Evolutionary conservation across 2,113 vertebrate genomes (phyloP), one percentile per base, ranked within the genome.

Genomic region (Pao palembangensis): DNA sequence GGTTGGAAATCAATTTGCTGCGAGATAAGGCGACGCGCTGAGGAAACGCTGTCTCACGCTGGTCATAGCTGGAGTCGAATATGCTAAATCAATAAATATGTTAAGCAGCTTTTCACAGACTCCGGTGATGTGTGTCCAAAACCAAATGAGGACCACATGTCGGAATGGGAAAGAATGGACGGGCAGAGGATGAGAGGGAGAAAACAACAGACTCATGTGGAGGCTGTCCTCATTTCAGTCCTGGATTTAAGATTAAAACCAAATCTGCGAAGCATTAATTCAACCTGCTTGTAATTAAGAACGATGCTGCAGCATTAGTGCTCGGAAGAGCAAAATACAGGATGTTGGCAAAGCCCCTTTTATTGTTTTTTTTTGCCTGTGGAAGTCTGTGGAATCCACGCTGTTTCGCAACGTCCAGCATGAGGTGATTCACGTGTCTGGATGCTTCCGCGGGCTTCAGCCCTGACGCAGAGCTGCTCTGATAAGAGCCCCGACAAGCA

Each of bases 141-240:
- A 53, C 4, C 7, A 51, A 80, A 76, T 73, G 11, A 63, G 66
- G 55, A 55, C 70, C 68, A 82, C 54, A 56, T 71, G 70, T 55
- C 18, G 16, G 17, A 61, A 15, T 72, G 53, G 51, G 61, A 63
- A 52, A 14, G n/a, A 69, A 47, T 3, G 8, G 14, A 58, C 20
- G 11, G 51, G 47, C 50, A 59, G 44, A 51, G 49, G 58, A 72
- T 51, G 41, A 61, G 47, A 52, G 13, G 43, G 20, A 41, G 58
- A 72, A 71, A 73, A 66, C 67, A 80, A 67, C 2, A 19, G 54
- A 64, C 55, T 56, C 11, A 17, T 13, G 31, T 50, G 53, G 43
- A 61, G 13, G 31, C 38, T 34, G 49, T 69, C 8, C 14, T 4
- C 16, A 18, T 62, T 61, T 61, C 51, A 21, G 48, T 38, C 19